Base-by-base conservation (phyloP, 2,113 vertebrate genomes). In the Aphelocoma coerulescens region DNA sequence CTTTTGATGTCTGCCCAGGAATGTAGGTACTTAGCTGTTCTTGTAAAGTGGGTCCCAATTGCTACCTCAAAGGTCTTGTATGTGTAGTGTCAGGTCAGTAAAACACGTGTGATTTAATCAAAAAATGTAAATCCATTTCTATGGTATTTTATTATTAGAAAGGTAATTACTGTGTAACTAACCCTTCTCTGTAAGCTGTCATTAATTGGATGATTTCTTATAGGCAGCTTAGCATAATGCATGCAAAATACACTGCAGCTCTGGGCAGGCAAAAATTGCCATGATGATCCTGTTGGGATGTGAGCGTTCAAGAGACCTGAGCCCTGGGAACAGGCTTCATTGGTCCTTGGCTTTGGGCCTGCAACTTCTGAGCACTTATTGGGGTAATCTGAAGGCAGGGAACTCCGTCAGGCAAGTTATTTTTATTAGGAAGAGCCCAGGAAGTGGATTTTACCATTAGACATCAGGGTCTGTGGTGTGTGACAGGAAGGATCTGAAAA, bases 131-230 rank as follows among this genome's bases (percentile, higher is more conserved):
- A 93, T 84, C 88, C 39, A 86, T 86, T 94, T 93, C 83, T 74
- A 59, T 74, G 72, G 43, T 86, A 86, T 96, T 88, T 94, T 92
- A 95, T 86, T 90, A 59, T 91, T 80, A 86, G 88, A 37, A 86
- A 86, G 82, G 76, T 93, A 93, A 94, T 88, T 93, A 85, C 57
- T 0, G 0, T 93, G 82, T 94, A 95, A 93, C 75, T 88, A 88
- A 52, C 85, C 48, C 79, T 74, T 28, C 57, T 76, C 69, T 67
- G 57, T 95, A 95, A 96, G 89, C 87, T 88, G 78, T 79, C 81
- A 79, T 95, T 97, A 95, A 91, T 90, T 94, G 90, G 88, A 88
- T 96, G 95, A 93, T 96, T 96, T 93, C 67, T 80, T 90, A 63
- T 26, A 90, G 92, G 91, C 85, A 93, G 90, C 85, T 95, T 94